phyloP scores from a whole-genome alignment of 2,888 invertebrate species.

The Epinotia demarniana region DNA sequence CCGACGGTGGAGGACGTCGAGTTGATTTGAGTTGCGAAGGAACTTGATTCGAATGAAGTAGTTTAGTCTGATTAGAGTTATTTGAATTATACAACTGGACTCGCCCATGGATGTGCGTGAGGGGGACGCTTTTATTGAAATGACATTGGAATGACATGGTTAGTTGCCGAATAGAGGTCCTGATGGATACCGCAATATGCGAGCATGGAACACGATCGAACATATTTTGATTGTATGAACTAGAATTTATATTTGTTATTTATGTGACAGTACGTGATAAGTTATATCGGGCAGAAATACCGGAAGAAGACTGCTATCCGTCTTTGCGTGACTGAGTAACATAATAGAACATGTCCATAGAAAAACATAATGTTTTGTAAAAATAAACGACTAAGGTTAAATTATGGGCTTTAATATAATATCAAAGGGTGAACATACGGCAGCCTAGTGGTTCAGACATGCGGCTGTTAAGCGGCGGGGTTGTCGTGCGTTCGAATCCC shows the following conservation, averaged over 20 bases:
- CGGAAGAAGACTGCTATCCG: neutral
- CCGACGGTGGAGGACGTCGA: no score
- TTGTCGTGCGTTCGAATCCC: no score
- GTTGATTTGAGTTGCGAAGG: no score
- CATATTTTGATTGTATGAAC: slow-evolving; percentile 13
- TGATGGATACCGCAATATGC: slow-evolving; percentile 36
- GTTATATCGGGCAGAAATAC: neutral
- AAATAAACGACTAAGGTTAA: no score
- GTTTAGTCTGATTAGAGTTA: no score
- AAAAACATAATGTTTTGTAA: no score
- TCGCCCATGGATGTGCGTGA: neutral
- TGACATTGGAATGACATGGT: neutral
- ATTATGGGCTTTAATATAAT: no score
- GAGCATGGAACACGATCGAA: slow-evolving; percentile 5
- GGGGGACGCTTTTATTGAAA: neutral
- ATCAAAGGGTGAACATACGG: no score
- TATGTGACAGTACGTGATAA: neutral
- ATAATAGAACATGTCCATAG: neutral
- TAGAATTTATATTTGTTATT: slow-evolving; percentile 21
- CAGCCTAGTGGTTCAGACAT: no score
- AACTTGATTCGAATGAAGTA: no score
- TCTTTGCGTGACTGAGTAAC: neutral
- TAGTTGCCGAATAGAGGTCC: neutral
- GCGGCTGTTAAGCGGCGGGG: no score
- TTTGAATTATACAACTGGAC: no score